Evolutionary conservation across 2,888 invertebrate species (phyloP), one percentile per base, ranked within the genome.

Genomic region (Aethes cnicana): DNA sequence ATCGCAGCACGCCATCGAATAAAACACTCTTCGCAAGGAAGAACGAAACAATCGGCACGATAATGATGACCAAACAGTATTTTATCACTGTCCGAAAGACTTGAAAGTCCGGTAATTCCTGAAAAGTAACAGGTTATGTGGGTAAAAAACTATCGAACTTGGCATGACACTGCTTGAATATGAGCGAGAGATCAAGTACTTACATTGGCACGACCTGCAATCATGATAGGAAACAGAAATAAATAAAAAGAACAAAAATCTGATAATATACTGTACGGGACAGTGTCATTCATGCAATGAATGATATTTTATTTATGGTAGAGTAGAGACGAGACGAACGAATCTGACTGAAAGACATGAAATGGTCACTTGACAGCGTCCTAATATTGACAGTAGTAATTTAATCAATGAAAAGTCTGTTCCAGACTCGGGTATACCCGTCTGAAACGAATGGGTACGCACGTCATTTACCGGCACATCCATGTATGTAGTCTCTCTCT

Each of bases 61-160:
- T 90, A 55, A 96, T 93, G 64, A 96, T 95, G 53, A 95, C 87
- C 48, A 94, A 81, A 76, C 94, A 94, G 78, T 96, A 95, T 66
- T 92, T 92, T 55, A 96, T 91, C 41, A 95, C 95, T 59, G 93
- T 94, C 76, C 91, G 92, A 76, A 96, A 95, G 5, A 94, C 91
- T 73, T 92, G 92, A 64, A 93, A 91, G 77, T 95, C 95, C 57
- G 93, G 91, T 72, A 91, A 70, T 70, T 93, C 93, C 92, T 92
- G 77, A 63, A 91, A 91, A 56, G 50, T 62, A 65, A 47, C 49
- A 67, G 60, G 62, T 68, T 68, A 57, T 35, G 52, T 20, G 25
- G 17, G 35, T 37, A 53, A 17, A 32, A 35, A 37, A 11, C 4
- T 20, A 6, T 21, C 18, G n/a, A 7, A 33, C 5, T 42, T 30